Evolutionary conservation across 1,140 invertebrate species (phyloP).

Genomic region (Magallana angulata): DNA sequence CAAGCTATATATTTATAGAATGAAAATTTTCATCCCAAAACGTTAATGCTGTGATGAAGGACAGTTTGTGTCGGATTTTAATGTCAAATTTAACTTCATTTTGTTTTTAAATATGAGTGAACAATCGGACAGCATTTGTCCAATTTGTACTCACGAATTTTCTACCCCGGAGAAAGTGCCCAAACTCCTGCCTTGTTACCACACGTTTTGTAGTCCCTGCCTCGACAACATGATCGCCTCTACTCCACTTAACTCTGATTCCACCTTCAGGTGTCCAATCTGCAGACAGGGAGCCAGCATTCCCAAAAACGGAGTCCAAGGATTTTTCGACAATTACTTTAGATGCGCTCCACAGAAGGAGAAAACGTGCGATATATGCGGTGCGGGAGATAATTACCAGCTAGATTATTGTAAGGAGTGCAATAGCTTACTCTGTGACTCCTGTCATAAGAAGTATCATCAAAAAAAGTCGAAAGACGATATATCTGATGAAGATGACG

Average conservation of each 20-base stretch:
- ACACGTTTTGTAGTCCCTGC: constrained; percentile 5
- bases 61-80: background rate
- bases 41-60: background rate
- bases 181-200: background rate
- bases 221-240: constrained; percentile 7
- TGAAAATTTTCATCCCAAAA: too few relatives aligned
- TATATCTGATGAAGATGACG: background rate
- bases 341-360: constrained; percentile 9
- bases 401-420: background rate
- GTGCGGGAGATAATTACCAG: background rate
- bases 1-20: too few relatives aligned
- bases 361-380: background rate
- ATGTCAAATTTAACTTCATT: too few relatives aligned
- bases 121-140: background rate
- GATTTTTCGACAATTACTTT: constrained; percentile 1
- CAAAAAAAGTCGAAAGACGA: background rate
- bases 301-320: background rate
- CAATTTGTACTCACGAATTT: background rate
- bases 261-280: background rate
- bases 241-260: background rate
- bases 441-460: background rate
- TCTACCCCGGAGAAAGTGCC: background rate
- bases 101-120: too few relatives aligned
- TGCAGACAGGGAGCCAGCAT: background rate
- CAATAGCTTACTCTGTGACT: background rate